Percentiles rank a stretch among this genome's conserved stretches.
These are phyloP conservation scores for Aplocera efformata DNA, from an alignment of 2,888 invertebrate species.

Conservation along the genomic window DNA sequence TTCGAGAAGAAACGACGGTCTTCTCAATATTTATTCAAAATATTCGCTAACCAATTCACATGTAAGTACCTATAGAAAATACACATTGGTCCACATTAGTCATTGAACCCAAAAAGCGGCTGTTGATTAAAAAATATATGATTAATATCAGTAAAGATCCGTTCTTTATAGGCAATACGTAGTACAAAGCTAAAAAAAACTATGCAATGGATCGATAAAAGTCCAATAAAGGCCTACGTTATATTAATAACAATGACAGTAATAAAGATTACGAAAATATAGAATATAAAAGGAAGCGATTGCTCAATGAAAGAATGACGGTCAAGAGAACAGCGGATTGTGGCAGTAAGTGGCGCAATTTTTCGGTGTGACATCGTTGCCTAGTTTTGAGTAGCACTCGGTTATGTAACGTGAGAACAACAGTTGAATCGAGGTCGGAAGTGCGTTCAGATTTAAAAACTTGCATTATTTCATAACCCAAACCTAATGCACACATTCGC, in stretches of 20 bases:
- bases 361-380: slow-evolving; percentile 78
- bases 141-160: too few species aligned
- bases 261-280: slow-evolving; percentile 11
- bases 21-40: slow-evolving; percentile 16
- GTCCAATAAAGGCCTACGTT: too few species aligned
- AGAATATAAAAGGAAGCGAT: slow-evolving; percentile 18
- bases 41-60: slow-evolving; percentile 1
- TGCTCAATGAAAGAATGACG: slow-evolving; percentile 24
- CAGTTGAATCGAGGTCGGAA: slow-evolving; percentile 70
- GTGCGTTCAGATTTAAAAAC: slow-evolving; percentile 45
- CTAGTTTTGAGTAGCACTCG: slow-evolving; percentile 72
- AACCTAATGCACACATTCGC: slow-evolving; percentile 11
- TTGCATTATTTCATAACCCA: slow-evolving; percentile 26
- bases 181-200: too few species aligned
- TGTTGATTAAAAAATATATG: too few species aligned
- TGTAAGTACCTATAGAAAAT: too few species aligned
- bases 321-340: slow-evolving; percentile 28
- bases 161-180: too few species aligned
- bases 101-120: too few species aligned
- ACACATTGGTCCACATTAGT: too few species aligned
- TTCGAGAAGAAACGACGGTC: slow-evolving; percentile 42
- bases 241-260: slow-evolving; percentile 2
- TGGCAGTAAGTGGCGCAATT: slow-evolving; percentile 68
- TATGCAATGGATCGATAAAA: too few species aligned
- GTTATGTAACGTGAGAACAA: slow-evolving; percentile 76